These are phyloP conservation scores for Poeciliopsis turrubarensis DNA, from an alignment of 2,113 vertebrate species.

Conservation along the genomic window DNA sequence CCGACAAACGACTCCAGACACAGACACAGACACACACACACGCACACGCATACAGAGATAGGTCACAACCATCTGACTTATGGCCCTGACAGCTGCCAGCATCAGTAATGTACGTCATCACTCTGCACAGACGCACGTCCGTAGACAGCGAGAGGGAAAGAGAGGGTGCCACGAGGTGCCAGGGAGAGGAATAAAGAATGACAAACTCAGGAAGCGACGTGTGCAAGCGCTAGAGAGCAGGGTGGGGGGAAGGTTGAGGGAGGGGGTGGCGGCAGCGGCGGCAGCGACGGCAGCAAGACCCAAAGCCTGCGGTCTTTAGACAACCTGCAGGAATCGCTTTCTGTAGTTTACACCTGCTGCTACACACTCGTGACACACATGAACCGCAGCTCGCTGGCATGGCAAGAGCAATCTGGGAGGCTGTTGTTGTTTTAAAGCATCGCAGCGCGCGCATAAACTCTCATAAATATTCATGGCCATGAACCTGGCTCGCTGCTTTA, in stretches of 20 bases:
- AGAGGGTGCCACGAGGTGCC: constrained; percentile 36
- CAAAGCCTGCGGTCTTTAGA: constrained; percentile 64
- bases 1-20: constrained; percentile 57
- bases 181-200: constrained; percentile 24
- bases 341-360: constrained; percentile 74
- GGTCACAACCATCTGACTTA: constrained; percentile 66
- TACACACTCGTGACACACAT: constrained; percentile 42
- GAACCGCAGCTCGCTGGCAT: constrained; percentile 51
- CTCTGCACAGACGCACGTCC: constrained; percentile 21
- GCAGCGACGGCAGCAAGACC: not conserved
- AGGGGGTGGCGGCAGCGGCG: too few species aligned
- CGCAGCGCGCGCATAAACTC: constrained; percentile 74
- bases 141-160: not conserved
- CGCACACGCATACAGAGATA: constrained; percentile 38
- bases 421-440: constrained; percentile 77
- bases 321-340: constrained; percentile 69
- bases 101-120: constrained; percentile 61
- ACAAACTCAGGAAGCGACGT: constrained; percentile 28
- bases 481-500: constrained; percentile 77
- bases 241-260: constrained; percentile 21
- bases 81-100: constrained; percentile 62
- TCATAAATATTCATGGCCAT: constrained; percentile 79
- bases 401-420: constrained; percentile 65
- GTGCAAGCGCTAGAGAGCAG: constrained; percentile 32
- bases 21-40: constrained; percentile 36